phyloP scores from a whole-genome alignment of 2,797 vertebrate species.

The Ctenopoma kingsleyae region DNA sequence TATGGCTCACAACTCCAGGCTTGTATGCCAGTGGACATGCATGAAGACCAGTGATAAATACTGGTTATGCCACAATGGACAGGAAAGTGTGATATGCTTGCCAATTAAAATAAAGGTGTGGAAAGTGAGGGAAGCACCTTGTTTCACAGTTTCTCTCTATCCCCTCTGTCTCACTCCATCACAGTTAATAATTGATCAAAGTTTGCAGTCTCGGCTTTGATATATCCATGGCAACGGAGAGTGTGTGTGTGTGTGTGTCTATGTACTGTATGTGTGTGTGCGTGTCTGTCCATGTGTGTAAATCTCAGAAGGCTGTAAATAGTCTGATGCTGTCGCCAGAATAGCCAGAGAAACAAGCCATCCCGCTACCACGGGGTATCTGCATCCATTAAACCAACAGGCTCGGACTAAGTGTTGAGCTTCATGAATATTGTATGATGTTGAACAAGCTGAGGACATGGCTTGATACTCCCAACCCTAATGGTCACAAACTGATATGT shows the following conservation, averaged over 20 bases:
- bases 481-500: conserved; percentile 35
- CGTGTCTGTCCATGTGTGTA: conserved; percentile 15
- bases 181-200: conserved; percentile 87
- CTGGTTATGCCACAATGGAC: conserved; percentile 18
- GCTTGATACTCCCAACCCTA: conserved; percentile 41
- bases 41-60: conserved; percentile 43
- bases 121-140: conserved; percentile 71
- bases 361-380: conserved; percentile 60
- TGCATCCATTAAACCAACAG: conserved; percentile 66
- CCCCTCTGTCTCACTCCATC: conserved; percentile 72
- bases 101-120: conserved; percentile 75
- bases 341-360: conserved; percentile 63
- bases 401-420: conserved; percentile 70
- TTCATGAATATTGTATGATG: conserved; percentile 75
- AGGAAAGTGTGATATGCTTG: conserved; percentile 61
- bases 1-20: conserved; percentile 31
- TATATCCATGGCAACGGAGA: conserved; percentile 80
- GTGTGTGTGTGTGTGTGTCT: conserved; percentile 30
- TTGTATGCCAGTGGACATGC: conserved; percentile 21
- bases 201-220: conserved; percentile 83
- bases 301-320: conserved; percentile 74
- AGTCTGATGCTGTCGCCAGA: conserved; percentile 68
- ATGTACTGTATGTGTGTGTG: conserved; percentile 3
- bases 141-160: conserved; percentile 64
- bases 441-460: conserved; percentile 64